These are phyloP conservation scores for Sarcophilus harrisii DNA, from an alignment of 2,797 vertebrate genomes.

Conservation along the genomic window DNA sequence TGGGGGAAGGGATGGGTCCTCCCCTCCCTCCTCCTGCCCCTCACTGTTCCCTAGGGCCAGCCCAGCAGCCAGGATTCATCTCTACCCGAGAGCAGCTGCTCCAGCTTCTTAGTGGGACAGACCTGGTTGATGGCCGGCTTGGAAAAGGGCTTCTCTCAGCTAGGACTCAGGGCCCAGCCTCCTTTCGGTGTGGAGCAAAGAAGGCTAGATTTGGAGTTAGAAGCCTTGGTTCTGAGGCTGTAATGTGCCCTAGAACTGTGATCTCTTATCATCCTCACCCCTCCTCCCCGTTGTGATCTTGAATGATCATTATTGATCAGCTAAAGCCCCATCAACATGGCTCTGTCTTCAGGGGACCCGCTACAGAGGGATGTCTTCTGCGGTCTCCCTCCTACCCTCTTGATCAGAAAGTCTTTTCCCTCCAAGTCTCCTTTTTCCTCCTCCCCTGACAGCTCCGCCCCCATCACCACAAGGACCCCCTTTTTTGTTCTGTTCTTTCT, in stretches of 20 bases:
- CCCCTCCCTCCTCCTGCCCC: neutral
- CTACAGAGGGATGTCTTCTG: too few species aligned
- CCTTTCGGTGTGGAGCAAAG: neutral
- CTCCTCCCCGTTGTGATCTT: too few species aligned
- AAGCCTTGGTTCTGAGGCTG: neutral
- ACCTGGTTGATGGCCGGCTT: neutral
- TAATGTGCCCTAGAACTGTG: neutral
- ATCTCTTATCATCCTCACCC: neutral
- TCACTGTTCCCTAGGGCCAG: neutral
- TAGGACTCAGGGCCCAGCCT: neutral
- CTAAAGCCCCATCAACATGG: too few species aligned
- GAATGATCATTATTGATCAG: neutral
- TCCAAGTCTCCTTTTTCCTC: neutral
- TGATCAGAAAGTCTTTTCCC: neutral
- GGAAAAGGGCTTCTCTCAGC: neutral
- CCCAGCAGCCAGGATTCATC: neutral
- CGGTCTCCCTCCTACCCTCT: neutral
- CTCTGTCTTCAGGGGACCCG: neutral
- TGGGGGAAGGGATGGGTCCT: too few species aligned
- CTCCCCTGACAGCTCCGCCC: accelerated
- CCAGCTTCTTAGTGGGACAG: neutral
- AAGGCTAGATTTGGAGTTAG: neutral
- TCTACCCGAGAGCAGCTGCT: neutral
- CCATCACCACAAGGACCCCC: too few species aligned
- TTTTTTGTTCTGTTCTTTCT: neutral